Evolutionary conservation across 2,888 invertebrate species (phyloP).

Genomic region (Eueremaeus valkanovi): DNA sequence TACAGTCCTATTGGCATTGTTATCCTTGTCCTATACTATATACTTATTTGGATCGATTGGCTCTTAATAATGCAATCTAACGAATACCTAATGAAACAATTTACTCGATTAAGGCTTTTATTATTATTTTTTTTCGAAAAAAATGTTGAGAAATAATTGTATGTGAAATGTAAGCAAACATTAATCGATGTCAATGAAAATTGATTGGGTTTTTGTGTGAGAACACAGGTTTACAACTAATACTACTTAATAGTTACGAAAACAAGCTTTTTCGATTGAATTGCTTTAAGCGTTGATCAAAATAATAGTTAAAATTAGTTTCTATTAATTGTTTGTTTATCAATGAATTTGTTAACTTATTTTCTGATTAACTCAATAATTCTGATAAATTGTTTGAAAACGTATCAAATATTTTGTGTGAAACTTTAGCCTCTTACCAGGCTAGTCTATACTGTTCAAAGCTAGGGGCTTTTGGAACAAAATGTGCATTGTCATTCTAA

Average conservation of each 20-base stretch:
- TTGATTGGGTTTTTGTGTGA: background rate
- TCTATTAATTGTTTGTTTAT: no score
- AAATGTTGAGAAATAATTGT: background rate
- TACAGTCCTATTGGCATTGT: background rate
- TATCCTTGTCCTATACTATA: conserved; percentile 13
- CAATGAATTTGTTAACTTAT: no score
- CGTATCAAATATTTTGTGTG: background rate
- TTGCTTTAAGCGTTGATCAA: background rate
- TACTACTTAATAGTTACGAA: no score
- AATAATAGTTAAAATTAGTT: background rate
- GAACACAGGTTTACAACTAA: background rate
- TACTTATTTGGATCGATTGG: background rate
- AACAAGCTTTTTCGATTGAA: no score
- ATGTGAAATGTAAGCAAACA: no score
- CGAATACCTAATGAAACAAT: background rate
- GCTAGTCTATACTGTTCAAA: no score
- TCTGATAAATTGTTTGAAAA: background rate
- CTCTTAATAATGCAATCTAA: background rate
- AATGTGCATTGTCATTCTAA: no score
- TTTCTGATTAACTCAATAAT: background rate
- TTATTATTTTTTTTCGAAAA: no score
- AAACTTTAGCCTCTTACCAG: no score
- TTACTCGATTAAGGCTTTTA: no score
- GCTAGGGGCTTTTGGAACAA: no score
- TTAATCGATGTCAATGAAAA: background rate